Percentiles rank a stretch among this genome's conserved stretches.
Conservation (phyloP, 1,140 invertebrate species). For the Drosophila grimshawi region DNA sequence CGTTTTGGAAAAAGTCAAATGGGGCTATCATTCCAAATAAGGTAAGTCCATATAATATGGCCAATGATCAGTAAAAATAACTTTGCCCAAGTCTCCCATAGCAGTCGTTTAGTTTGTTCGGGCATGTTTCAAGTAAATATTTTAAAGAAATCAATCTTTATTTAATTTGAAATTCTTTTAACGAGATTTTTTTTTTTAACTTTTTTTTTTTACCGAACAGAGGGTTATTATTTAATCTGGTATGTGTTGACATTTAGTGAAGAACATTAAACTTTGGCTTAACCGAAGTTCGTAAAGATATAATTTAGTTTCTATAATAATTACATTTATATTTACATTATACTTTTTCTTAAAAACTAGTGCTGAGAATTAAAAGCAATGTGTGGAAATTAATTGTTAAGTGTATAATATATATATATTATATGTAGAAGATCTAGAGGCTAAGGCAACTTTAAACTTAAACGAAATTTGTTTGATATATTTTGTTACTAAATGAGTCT, state of each 20-base stretch:
- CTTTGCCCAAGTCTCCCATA: neutral
- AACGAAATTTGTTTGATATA: slow-evolving; percentile 12
- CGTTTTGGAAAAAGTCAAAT: neutral
- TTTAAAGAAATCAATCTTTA: slow-evolving; percentile 59
- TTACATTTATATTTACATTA: slow-evolving; percentile 61
- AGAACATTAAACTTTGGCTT: slow-evolving; percentile 58
- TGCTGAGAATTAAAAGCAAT: slow-evolving; percentile 40
- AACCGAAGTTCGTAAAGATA: slow-evolving; percentile 32
- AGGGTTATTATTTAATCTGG: slow-evolving; percentile 18
- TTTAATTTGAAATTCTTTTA: slow-evolving; percentile 52
- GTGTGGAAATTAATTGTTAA: slow-evolving; percentile 25
- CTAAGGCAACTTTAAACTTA: slow-evolving; percentile 54
- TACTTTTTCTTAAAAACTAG: slow-evolving; percentile 23
- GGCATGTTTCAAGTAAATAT: slow-evolving; percentile 23
- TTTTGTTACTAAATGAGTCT: slow-evolving; percentile 48
- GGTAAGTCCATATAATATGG: neutral
- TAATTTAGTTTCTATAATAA: slow-evolving; percentile 35
- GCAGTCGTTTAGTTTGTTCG: slow-evolving; percentile 1
- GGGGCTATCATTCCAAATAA: neutral
- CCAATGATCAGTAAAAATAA: neutral
- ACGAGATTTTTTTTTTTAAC: slow-evolving; percentile 22
- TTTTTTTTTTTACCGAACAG: slow-evolving; percentile 25
- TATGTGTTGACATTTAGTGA: slow-evolving; percentile 50
- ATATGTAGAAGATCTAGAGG: slow-evolving; percentile 12
- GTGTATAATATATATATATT: slow-evolving; percentile 9